Evolutionary conservation across 2,888 invertebrate species (phyloP), one percentile per base, ranked within the genome.

Genomic region (Geophilus truncorum): DNA sequence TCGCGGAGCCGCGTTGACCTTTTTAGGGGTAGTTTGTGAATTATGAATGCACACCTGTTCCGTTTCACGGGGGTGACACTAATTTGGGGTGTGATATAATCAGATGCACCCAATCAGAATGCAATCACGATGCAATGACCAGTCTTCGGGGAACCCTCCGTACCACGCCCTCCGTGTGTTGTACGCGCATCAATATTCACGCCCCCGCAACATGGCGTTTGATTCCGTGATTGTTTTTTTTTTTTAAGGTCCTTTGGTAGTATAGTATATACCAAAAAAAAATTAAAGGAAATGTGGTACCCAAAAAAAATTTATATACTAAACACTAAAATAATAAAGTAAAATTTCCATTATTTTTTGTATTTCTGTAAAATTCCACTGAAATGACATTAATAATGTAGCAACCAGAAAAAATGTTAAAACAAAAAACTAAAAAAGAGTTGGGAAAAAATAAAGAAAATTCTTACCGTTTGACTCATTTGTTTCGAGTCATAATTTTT

Each of bases 61-160:
- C 57, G 57, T 62, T 23, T 62, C 21, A 62, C 23, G 21, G 23
- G 23, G 57, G 57, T 62, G 57, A 62, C 57, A 62, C 23, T 21
- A 62, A 62, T 62, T 62, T 62, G 23, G 57, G 57, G 57, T 23
- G 57, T 23, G 21, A 62, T 62, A 62, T 62, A 62, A 62, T 62
- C 21, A 62, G 57, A 62, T 62, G 57, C 57, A 62, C 57, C 57
- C 57, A 62, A 23, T 62, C 57, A 62, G 57, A 62, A 23, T 62
- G 23, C 18, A 62, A 62, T 62, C 57, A 62, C 57, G 23, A 21
- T 21, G 23, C 18, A 62, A 62, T 62, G 57, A 62, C 57, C 57
- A 18, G 57, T 62, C 57, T 23, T 62, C 18, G 23, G 57, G 57
- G 57, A 62, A 62, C 57, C 1, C 57, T 62, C 2, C 21, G n/a